A percentile compares a stretch with the other conserved stretches of the same genome.
These are phyloP conservation scores for Gallinago media DNA, from an alignment of 2,113 vertebrate genomes.

Conservation along the genomic window DNA sequence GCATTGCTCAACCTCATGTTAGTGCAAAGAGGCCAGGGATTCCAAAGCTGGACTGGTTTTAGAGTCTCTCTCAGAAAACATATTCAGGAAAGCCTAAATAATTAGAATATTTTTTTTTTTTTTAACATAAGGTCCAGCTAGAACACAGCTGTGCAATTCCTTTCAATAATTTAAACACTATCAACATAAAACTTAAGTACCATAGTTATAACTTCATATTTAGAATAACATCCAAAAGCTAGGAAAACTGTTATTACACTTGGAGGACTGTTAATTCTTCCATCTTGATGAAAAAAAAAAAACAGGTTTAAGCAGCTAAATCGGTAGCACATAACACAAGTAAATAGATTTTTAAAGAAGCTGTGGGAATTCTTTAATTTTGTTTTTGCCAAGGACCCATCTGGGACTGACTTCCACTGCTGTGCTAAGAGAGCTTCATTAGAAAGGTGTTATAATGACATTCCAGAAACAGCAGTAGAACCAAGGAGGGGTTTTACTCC, in stretches of 20 bases:
- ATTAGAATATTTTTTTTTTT: not conserved
- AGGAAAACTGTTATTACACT: not conserved
- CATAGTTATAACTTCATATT: conserved; percentile 9
- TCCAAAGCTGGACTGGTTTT: not conserved
- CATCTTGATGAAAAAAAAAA: not conserved
- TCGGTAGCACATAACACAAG: not conserved
- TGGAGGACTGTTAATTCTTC: not conserved
- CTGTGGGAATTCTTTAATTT: not conserved
- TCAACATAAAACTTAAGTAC: conserved; percentile 15
- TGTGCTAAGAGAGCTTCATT: not conserved
- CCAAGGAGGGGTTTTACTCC: not conserved
- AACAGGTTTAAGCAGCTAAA: not conserved
- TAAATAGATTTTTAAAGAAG: conserved; percentile 12
- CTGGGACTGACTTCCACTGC: not conserved
- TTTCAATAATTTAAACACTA: conserved; percentile 40
- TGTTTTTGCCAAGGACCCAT: not conserved
- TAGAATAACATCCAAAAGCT: conserved; percentile 8
- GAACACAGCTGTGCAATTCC: not conserved
- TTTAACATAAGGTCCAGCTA: not conserved
- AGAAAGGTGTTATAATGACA: not conserved
- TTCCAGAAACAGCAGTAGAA: not conserved
- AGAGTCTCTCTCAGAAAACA: not conserved
- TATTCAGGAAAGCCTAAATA: not conserved
- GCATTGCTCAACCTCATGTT: not conserved
- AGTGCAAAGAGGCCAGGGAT: not conserved